phyloP scores from a whole-genome alignment of 2,797 vertebrate species.

The Uromys caudimaculatus region DNA sequence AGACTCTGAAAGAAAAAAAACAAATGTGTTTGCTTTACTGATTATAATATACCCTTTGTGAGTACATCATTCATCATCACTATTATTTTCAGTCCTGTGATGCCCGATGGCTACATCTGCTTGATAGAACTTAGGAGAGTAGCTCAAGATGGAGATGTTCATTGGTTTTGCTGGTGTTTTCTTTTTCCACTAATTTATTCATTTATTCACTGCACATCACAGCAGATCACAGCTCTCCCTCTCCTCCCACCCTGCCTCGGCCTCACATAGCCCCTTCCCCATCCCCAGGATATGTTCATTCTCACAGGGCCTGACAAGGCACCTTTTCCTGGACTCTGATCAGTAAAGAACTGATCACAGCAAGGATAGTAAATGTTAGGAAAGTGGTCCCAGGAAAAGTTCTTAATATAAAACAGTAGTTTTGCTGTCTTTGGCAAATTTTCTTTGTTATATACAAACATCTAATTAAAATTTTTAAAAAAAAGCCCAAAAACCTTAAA shows the following conservation, averaged over 20 bases:
- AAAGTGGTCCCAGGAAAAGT: conserved; percentile 18
- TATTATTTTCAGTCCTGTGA: conserved; percentile 54
- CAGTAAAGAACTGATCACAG: conserved; percentile 44
- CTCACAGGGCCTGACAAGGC: conserved; percentile 9
- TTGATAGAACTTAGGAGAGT: conserved; percentile 48
- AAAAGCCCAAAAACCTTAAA: conserved; percentile 1
- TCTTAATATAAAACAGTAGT: conserved; percentile 44
- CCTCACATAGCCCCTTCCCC: background rate
- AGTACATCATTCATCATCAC: background rate
- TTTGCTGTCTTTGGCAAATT: conserved; percentile 33
- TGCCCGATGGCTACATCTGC: background rate
- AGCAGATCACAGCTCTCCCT: background rate
- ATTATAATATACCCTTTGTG: background rate
- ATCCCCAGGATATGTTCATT: background rate
- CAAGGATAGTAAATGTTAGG: conserved; percentile 31
- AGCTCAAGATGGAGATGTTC: background rate
- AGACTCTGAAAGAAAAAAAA: background rate
- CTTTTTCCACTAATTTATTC: background rate
- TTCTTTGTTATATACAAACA: conserved; percentile 27
- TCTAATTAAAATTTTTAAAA: too few species aligned
- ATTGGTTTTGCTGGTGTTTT: background rate
- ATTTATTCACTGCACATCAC: background rate
- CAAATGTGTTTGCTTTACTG: background rate
- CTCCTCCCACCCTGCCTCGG: too few species aligned
- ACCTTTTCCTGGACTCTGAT: conserved; percentile 39